These are phyloP conservation scores for Anhinga rufa DNA, from an alignment of 2,113 vertebrate genomes.

Conservation along the genomic window DNA sequence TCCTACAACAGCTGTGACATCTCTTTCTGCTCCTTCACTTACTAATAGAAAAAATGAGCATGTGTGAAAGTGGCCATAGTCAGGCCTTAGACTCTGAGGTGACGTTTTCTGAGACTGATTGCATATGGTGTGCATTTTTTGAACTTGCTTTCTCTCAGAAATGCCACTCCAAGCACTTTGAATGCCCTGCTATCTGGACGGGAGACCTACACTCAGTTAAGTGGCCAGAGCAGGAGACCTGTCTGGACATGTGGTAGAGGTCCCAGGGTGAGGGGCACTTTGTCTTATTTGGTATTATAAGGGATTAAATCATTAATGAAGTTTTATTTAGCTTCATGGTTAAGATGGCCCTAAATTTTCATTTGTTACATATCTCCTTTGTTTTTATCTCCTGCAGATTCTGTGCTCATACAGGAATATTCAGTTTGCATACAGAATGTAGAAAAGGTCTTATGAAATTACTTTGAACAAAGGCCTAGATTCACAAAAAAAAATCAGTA, in stretches of 20 bases:
- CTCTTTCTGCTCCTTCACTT: background rate
- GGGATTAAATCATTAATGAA: background rate
- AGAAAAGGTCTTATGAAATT: background rate
- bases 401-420: background rate
- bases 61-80: background rate
- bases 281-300: background rate
- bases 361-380: background rate
- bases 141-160: background rate
- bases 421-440: background rate
- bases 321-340: background rate
- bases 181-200: background rate
- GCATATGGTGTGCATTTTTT: background rate
- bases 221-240: background rate
- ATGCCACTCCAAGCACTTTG: background rate
- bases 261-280: background rate
- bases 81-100: background rate
- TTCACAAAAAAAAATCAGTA: background rate
- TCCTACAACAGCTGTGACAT: background rate
- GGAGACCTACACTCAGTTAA: accelerated
- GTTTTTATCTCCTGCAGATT: background rate
- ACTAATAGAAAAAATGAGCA: background rate
- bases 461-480: background rate
- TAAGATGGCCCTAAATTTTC: background rate
- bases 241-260: background rate
- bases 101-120: background rate